A percentile compares a stretch with the other conserved stretches of the same genome.
Conservation (phyloP, 2,113 vertebrate genomes). For the Cinclus cinclus region DNA sequence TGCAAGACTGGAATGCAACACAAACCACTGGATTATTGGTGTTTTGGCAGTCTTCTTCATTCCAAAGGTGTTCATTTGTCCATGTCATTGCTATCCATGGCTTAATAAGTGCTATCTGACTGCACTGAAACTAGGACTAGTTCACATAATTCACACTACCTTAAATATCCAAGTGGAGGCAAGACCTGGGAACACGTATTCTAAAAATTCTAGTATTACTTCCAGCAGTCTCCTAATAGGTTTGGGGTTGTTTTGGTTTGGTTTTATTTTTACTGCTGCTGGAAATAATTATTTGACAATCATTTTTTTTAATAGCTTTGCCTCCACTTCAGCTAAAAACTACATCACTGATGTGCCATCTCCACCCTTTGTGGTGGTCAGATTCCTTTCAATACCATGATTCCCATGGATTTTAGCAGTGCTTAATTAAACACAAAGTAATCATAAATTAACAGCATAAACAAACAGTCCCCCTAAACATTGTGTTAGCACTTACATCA, state of each 20-base stretch:
- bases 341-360: not conserved
- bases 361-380: constrained; percentile 55
- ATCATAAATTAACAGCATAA: constrained; percentile 63
- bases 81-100: not conserved
- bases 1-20: not conserved
- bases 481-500: constrained; percentile 52
- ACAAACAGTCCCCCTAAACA: constrained; percentile 4
- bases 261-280: not conserved
- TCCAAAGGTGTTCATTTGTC: not conserved
- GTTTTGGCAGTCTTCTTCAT: not conserved
- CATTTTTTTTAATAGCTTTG: not conserved
- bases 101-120: not conserved
- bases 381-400: constrained; percentile 62
- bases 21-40: not conserved
- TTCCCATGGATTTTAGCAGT: constrained; percentile 52
- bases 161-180: not conserved
- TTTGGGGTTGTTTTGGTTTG: not conserved
- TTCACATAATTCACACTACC: not conserved
- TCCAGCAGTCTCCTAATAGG: not conserved
- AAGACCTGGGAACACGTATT: not conserved
- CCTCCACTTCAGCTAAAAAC: not conserved
- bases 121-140: not conserved
- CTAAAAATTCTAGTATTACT: not conserved
- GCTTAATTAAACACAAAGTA: constrained; percentile 74
- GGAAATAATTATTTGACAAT: constrained; percentile 16